A percentile compares a stretch with the other conserved stretches of the same genome.
These are phyloP conservation scores for Phyllostomus discolor DNA, from an alignment of 2,113 vertebrate genomes.

Conservation along the genomic window DNA sequence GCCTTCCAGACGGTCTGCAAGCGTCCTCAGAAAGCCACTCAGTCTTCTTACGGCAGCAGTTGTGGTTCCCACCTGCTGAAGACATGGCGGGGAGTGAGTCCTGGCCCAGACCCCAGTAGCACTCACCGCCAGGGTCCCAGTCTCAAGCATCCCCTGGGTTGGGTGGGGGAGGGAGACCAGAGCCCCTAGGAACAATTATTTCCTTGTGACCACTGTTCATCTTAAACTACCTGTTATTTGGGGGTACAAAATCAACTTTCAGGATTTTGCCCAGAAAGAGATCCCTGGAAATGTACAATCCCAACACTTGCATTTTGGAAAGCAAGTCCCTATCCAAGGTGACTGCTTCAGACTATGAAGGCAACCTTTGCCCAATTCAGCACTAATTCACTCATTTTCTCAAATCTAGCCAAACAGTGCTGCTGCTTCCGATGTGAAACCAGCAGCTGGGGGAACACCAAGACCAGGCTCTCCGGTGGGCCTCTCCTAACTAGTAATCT, in stretches of 20 bases:
- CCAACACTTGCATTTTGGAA: background rate
- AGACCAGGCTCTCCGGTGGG: background rate
- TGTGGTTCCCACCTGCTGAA: slow-evolving; percentile 77
- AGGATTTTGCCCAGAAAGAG: background rate
- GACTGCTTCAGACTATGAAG: background rate
- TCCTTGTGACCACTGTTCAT: background rate
- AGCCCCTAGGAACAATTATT: background rate
- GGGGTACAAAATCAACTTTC: background rate
- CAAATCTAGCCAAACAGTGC: background rate
- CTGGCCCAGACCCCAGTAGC: background rate
- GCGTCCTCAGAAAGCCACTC: slow-evolving; percentile 80
- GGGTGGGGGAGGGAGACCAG: background rate
- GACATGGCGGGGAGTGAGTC: slow-evolving; percentile 29
- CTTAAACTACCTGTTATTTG: background rate
- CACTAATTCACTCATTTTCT: background rate
- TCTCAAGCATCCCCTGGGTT: background rate
- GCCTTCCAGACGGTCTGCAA: slow-evolving; percentile 84
- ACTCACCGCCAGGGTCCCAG: too few relatives aligned
- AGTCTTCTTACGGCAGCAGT: slow-evolving; percentile 66
- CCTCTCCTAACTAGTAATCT: background rate
- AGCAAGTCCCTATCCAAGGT: background rate
- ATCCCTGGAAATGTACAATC: background rate
- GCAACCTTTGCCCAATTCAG: background rate
- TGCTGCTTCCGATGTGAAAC: background rate
- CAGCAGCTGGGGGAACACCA: background rate